Percentiles rank a stretch among this genome's conserved stretches.
Conservation (phyloP, 2,888 invertebrate genomes). For the Euspilapteryx auroguttella region DNA sequence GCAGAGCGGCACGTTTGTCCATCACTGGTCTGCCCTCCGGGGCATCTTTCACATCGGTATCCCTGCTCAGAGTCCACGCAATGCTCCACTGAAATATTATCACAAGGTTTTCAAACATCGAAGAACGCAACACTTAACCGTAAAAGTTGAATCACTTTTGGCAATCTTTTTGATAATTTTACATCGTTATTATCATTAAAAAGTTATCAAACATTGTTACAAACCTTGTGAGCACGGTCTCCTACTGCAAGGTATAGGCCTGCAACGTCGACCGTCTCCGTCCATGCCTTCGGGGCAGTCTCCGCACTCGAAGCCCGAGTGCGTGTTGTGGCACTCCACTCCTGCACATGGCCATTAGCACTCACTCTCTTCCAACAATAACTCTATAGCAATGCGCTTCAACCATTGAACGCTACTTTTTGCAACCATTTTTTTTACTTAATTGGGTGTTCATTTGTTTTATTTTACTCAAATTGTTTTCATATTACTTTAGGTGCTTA, state of each 20-base stretch:
- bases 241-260: slow-evolving; percentile 63
- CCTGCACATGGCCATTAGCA: slow-evolving; percentile 33
- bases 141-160: too few species aligned
- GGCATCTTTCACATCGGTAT: slow-evolving; percentile 76
- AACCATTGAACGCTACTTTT: too few species aligned
- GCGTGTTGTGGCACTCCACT: slow-evolving; percentile 73
- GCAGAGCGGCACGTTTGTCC: slow-evolving; percentile 75
- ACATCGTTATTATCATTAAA: too few species aligned
- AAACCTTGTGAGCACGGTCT: slow-evolving; percentile 65
- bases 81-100: slow-evolving; percentile 53
- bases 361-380: not conserved
- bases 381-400: too few species aligned
- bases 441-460: too few species aligned
- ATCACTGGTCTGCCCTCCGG: slow-evolving; percentile 73
- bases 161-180: too few species aligned
- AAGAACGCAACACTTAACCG: too few species aligned
- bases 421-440: too few species aligned
- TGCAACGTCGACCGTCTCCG: slow-evolving; percentile 66
- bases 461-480: not conserved
- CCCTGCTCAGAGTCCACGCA: slow-evolving; percentile 71
- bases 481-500: slow-evolving; percentile 7
- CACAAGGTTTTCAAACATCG: too few species aligned
- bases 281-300: slow-evolving; percentile 82
- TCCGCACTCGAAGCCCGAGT: slow-evolving; percentile 81
- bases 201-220: slow-evolving; percentile 5